Evolutionary conservation across 2,888 invertebrate genomes (phyloP).

Genomic region (Hirtodrosophila confusa): DNA sequence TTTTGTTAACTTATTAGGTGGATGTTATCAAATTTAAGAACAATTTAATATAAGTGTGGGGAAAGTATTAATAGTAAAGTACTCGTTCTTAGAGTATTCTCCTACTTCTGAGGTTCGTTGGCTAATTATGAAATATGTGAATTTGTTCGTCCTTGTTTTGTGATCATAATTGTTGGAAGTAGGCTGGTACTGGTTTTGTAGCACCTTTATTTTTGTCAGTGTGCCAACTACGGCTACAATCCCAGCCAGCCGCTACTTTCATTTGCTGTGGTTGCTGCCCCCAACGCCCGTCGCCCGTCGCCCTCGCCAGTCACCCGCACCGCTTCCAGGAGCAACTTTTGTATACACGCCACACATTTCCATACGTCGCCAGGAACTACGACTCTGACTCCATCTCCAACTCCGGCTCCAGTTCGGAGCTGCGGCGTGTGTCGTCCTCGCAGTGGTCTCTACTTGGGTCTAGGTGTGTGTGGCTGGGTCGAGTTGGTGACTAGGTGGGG

Average conservation of each 20-base stretch:
- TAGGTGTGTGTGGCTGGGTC: slow-evolving; percentile 38
- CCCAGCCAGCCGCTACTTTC: slow-evolving; percentile 52
- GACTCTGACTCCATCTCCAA: not conserved
- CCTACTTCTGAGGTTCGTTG: too few relatives aligned
- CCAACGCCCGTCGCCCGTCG: not conserved
- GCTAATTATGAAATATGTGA: too few relatives aligned
- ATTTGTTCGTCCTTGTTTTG: too few relatives aligned
- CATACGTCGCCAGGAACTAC: slow-evolving; percentile 59
- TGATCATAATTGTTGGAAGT: too few relatives aligned
- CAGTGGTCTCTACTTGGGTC: slow-evolving; percentile 21
- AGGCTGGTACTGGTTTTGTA: too few relatives aligned
- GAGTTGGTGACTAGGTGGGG: slow-evolving; percentile 39
- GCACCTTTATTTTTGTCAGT: slow-evolving; percentile 2
- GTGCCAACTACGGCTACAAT: slow-evolving; percentile 25
- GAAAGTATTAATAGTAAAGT: too few relatives aligned
- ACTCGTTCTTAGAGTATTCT: too few relatives aligned
- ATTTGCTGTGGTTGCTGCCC: slow-evolving; percentile 57
- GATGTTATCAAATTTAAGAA: too few relatives aligned
- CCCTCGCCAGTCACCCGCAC: slow-evolving; percentile 13
- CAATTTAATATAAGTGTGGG: too few relatives aligned
- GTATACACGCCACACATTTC: slow-evolving; percentile 62
- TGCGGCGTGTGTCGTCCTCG: slow-evolving; percentile 48
- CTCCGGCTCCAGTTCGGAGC: slow-evolving; percentile 25
- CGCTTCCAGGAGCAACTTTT: slow-evolving; percentile 65
- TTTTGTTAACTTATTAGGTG: too few relatives aligned